Conservation (phyloP, 1,140 invertebrate species). For the Drosophila fuyamai region DNA sequence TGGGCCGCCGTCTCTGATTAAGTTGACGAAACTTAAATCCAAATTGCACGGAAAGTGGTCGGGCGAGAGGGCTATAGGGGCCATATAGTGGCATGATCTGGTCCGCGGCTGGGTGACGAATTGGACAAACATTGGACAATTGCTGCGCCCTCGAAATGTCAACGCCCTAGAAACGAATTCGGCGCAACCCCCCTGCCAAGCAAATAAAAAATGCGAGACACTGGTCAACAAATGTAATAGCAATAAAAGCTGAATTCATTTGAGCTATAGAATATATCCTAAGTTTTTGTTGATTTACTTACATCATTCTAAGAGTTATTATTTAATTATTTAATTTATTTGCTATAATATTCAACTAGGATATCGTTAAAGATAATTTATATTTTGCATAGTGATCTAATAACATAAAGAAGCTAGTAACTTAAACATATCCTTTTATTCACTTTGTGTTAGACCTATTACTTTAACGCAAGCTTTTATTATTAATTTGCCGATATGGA, state of each 20-base stretch:
- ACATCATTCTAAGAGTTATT: too few relatives aligned
- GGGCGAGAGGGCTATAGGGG: background rate
- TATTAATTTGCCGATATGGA: conserved; percentile 6
- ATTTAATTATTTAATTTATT: too few relatives aligned
- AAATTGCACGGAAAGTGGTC: conserved; percentile 40
- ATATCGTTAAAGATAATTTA: too few relatives aligned
- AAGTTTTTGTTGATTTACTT: too few relatives aligned
- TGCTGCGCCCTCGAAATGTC: conserved; percentile 78
- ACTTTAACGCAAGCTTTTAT: background rate
- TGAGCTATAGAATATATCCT: too few relatives aligned
- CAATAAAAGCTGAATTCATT: too few relatives aligned
- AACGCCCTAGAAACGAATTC: conserved; percentile 63
- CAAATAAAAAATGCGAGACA: conserved; percentile 27
- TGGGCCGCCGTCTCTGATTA: conserved; percentile 72
- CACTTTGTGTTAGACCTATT: too few relatives aligned
- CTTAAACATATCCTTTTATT: too few relatives aligned
- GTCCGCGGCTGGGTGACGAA: conserved; percentile 53
- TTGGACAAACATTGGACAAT: conserved; percentile 66
- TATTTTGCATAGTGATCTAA: too few relatives aligned
- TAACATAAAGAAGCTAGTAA: too few relatives aligned
- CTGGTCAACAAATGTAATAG: background rate
- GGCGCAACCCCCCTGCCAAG: conserved; percentile 24
- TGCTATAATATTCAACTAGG: too few relatives aligned
- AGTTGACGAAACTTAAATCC: conserved; percentile 75
- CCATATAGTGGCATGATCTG: conserved; percentile 39